Base-by-base conservation (phyloP, 2,888 invertebrate genomes). In the Brenthis ino region DNA sequence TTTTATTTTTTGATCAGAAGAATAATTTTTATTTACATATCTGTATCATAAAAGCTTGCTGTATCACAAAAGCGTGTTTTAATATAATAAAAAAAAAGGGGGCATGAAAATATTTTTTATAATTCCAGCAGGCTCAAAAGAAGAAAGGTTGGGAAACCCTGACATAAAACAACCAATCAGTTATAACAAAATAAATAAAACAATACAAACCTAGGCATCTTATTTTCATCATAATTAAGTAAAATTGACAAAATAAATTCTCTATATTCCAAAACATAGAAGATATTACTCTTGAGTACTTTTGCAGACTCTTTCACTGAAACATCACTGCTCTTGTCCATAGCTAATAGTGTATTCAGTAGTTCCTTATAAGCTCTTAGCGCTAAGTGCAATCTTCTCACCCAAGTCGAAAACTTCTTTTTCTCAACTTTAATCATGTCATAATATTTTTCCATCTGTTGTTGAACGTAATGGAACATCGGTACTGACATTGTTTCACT, bases 401-500 rank as follows among this genome's bases (percentile, higher is more conserved):
- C 96, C 98, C 98, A 99, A 50, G 95, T 88, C 6, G 94, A 89
- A 73, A 95, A 94, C 82, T 97, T 96, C 82, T 97, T 97, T 91
- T 98, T 99, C 82, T 99, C 98, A 58, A 95, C 94, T 76, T 93
- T 89, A 81, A 98, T 96, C 95, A 96, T 96, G 80, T 98, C 98
- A 82, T 95, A 95, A 82, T 96, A 97, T 73, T 94, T 95, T 81
- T 98, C 98, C 93, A 99, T 95, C 89, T 98, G 96, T 78, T 97
- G 97, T 87, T 99, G 98, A 11, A 99, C 96, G 88, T 97, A 97
- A 91, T 99, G 98, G 88, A 99, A 99, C 79, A 96, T 96, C 73
- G 96, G 95, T 5, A 98, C 95, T 20, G 98, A 97, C 94, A 99
- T 95, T 1, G 99, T 99, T 92, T 99, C 99, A 85, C 98, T 98